These are phyloP conservation scores for Drosophila ironensis DNA, from an alignment of 1,140 invertebrate genomes.

Conservation along the genomic window DNA sequence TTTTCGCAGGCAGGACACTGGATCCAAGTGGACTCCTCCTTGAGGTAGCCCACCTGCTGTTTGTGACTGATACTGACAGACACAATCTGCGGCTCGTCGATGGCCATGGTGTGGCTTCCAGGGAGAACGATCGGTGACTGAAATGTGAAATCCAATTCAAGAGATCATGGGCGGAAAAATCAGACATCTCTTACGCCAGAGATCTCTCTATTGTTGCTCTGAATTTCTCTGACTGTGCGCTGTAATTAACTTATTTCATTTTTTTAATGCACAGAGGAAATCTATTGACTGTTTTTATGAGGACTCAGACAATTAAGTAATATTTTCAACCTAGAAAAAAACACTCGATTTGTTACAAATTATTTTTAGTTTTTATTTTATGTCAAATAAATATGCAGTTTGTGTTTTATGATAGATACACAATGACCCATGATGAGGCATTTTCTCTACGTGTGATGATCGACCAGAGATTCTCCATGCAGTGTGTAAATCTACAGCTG, in stretches of 20 bases:
- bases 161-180: conserved; percentile 1
- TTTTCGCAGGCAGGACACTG: conserved; percentile 67
- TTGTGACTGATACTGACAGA: conserved; percentile 48
- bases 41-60: conserved; percentile 50
- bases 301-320: no score
- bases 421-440: not conserved
- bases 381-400: not conserved
- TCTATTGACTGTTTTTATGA: no score
- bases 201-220: not conserved
- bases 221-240: not conserved
- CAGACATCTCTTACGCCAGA: not conserved
- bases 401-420: not conserved
- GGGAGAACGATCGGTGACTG: conserved; percentile 27
- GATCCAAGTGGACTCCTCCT: conserved; percentile 48
- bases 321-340: no score
- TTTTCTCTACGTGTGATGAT: not conserved
- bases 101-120: conserved; percentile 45
- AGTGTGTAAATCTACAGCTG: conserved; percentile 67
- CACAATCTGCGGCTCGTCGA: conserved; percentile 64
- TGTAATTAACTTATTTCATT: conserved; percentile 12
- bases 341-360: no score
- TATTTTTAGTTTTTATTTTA: not conserved
- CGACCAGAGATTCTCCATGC: no score
- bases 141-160: conserved; percentile 1
- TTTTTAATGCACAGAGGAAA: not conserved